A percentile compares a stretch with the other conserved stretches of the same genome.
Evolutionary conservation across 2,113 vertebrate species (phyloP).

Genomic region (Ahaetulla prasina): DNA sequence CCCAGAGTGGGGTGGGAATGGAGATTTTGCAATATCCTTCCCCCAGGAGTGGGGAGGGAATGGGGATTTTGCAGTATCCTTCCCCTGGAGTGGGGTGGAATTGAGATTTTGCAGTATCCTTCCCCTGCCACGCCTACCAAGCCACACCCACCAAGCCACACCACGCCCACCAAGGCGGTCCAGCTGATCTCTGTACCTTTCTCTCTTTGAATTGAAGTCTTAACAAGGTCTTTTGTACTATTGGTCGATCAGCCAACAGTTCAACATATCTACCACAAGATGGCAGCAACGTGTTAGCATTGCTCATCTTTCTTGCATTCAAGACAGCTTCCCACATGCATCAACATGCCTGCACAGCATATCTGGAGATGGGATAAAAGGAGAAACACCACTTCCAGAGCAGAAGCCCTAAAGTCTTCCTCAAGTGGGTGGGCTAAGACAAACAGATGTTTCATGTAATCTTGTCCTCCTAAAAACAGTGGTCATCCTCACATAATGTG

Average conservation of each 20-base stretch:
- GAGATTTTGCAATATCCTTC: no score
- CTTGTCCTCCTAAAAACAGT: neutral
- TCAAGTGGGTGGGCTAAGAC: neutral
- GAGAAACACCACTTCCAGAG: neutral
- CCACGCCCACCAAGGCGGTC: no score
- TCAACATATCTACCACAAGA: neutral
- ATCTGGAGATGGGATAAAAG: neutral
- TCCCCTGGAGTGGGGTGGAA: no score
- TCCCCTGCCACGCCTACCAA: no score
- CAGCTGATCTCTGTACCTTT: neutral
- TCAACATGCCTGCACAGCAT: neutral
- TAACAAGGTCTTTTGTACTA: neutral
- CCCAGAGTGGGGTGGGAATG: no score
- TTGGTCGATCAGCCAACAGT: neutral
- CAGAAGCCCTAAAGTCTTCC: neutral
- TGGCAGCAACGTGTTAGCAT: neutral
- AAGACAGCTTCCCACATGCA: neutral
- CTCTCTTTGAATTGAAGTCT: neutral
- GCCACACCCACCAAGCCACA: no score
- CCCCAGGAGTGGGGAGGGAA: no score
- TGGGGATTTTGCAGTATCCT: no score
- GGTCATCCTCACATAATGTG: no score
- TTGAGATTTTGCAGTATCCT: no score
- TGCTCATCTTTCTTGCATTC: neutral
- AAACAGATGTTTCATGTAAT: neutral